Evolutionary conservation across 2,888 invertebrate species (phyloP), one percentile per base, ranked within the genome.

Genomic region (Agrotis segetum): DNA sequence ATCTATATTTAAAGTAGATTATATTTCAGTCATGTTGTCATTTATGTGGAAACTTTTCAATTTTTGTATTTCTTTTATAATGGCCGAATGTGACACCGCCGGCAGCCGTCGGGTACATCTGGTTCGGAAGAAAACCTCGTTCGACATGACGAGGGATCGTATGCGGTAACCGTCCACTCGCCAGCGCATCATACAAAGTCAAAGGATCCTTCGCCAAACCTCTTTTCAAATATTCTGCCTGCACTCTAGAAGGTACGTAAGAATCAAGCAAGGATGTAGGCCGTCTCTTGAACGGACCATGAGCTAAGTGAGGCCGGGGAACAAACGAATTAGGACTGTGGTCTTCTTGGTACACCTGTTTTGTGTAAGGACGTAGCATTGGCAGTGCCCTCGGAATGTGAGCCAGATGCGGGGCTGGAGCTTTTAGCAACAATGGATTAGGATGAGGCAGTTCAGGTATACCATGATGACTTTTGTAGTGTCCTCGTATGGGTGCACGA

Each of bases 171-270:
- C 93, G 89, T 1, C 92, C 93, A 70, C 86, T 93, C 0, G 95
- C 91, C 65, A 96, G 81, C 3, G 95, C 94, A 47, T 96, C 96
- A 53, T 95, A 96, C 0, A 94, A 92, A 1, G 91, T 86, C 17
- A 93, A 58, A 9, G 96, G 95, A 77, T 96, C 96, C 74, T 93
- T 95, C 9, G 92, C 88, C 56, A 91, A 90, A 52, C 96, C 96
- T 83, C 95, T 88, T 79, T 96, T 96, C 59, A 96, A 81, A 61
- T 96, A 96, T 79, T 96, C 96, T 34, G 94, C 77, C 83, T 96
- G 96, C 70, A 97, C 87, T 84, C 96, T 96, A 49, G 97, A 97
- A 56, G 97, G 97, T 69, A 97, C 95, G 67, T 97, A 97, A 0
- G 97, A 97, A 59, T 97, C 97, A 9, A 97, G 85, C 61, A 97